These are phyloP conservation scores for Leptocoma aspasia DNA, from an alignment of 2,113 vertebrate species.

Conservation along the genomic window DNA sequence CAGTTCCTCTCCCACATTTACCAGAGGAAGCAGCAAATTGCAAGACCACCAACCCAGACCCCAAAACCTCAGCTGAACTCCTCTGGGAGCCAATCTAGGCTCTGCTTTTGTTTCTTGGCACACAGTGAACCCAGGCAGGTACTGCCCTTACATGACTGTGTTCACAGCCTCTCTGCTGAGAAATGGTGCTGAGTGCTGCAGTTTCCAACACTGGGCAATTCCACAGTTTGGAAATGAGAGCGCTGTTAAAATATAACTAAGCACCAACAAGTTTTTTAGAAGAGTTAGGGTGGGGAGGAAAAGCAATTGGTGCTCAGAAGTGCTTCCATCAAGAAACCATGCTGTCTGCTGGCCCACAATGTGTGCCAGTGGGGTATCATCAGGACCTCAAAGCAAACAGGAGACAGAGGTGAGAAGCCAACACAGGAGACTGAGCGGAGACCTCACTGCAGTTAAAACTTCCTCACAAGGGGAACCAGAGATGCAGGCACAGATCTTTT, in stretches of 20 bases:
- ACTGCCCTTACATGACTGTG: accelerated
- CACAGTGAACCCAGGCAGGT: background rate
- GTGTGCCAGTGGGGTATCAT: background rate
- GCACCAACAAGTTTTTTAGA: background rate
- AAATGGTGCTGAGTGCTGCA: accelerated
- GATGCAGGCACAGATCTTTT: background rate
- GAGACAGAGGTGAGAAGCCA: background rate
- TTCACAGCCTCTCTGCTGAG: background rate
- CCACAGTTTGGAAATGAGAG: background rate
- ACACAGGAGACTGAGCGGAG: background rate
- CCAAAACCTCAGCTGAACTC: background rate
- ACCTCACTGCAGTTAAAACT: background rate
- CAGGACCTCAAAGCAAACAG: background rate
- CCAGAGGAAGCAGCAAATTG: background rate
- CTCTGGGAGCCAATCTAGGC: background rate
- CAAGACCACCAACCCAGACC: background rate
- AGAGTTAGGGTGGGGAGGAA: background rate
- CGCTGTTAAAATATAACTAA: accelerated
- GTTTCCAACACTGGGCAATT: background rate
- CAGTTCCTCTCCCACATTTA: background rate
- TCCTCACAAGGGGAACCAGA: background rate
- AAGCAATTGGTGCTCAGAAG: background rate
- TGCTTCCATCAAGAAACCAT: background rate
- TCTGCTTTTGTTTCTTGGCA: background rate
- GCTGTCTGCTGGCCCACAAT: accelerated